These are phyloP conservation scores for Tetramorium parvispinum DNA, from an alignment of 1,140 invertebrate genomes.

Conservation along the genomic window DNA sequence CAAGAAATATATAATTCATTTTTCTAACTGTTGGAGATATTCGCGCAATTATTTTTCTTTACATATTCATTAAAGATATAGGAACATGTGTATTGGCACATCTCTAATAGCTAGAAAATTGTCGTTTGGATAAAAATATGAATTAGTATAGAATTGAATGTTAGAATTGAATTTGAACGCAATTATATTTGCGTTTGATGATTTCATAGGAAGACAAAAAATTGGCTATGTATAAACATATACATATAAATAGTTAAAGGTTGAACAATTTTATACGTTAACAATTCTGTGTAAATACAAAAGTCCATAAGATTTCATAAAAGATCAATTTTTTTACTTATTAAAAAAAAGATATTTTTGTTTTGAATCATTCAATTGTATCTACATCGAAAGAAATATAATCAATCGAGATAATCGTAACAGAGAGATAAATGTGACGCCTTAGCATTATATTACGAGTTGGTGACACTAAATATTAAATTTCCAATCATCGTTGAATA, in stretches of 20 bases:
- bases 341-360: background rate
- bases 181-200: background rate
- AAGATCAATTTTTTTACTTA: background rate
- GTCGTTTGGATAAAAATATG: background rate
- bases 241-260: background rate
- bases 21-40: constrained; percentile 32
- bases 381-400: background rate
- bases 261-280: background rate
- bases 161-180: too few relatives aligned
- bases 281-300: background rate
- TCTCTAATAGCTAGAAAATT: constrained; percentile 49
- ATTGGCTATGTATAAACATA: background rate
- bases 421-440: background rate
- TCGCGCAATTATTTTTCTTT: constrained; percentile 7
- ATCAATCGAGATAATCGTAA: background rate
- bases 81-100: constrained; percentile 26
- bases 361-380: constrained; percentile 7
- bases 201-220: background rate
- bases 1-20: background rate
- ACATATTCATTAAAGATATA: constrained; percentile 34
- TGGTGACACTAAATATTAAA: background rate
- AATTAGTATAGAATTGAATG: background rate
- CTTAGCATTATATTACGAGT: background rate
- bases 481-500: background rate
- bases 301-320: background rate